Evolutionary conservation across 2,113 vertebrate genomes (phyloP).

Genomic region (Progne subis): DNA sequence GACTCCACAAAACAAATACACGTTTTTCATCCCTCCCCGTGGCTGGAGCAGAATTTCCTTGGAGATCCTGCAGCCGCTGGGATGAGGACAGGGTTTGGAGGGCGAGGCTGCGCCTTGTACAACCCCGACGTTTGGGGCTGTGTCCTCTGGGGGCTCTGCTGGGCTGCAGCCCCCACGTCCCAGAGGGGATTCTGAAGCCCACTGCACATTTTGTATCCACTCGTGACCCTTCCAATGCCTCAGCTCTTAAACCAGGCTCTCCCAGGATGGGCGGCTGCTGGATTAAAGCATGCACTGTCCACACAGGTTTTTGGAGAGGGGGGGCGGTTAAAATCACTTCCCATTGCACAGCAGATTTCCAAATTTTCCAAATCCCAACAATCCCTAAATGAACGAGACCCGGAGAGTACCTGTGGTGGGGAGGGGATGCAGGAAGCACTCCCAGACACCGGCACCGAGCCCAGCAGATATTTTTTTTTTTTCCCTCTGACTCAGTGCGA

Average conservation of each 20-base stretch:
- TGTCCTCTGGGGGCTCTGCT: fast-evolving
- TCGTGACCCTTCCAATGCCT: neutral
- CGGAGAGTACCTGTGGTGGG: fast-evolving
- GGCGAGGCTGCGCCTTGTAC: neutral
- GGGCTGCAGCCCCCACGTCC: neutral
- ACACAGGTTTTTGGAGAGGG: neutral
- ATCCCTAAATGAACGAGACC: neutral
- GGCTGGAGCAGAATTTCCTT: neutral
- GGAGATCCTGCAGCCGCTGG: neutral
- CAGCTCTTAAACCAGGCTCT: neutral
- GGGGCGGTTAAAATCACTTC: neutral
- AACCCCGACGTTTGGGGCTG: fast-evolving
- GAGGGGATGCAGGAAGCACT: no score
- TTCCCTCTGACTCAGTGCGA: neutral
- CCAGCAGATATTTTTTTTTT: neutral
- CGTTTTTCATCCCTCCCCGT: neutral
- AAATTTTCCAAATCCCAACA: fast-evolving
- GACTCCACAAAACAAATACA: neutral
- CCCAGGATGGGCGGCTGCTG: neutral
- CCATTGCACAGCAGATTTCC: neutral
- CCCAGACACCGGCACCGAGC: fast-evolving
- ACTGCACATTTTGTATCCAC: neutral
- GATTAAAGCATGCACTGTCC: fast-evolving
- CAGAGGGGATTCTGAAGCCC: neutral
- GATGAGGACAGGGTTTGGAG: neutral